Percentiles rank a stretch among this genome's conserved stretches.
phyloP scores from a whole-genome alignment of 2,797 vertebrate species.

The Apogon hyalosoma region DNA sequence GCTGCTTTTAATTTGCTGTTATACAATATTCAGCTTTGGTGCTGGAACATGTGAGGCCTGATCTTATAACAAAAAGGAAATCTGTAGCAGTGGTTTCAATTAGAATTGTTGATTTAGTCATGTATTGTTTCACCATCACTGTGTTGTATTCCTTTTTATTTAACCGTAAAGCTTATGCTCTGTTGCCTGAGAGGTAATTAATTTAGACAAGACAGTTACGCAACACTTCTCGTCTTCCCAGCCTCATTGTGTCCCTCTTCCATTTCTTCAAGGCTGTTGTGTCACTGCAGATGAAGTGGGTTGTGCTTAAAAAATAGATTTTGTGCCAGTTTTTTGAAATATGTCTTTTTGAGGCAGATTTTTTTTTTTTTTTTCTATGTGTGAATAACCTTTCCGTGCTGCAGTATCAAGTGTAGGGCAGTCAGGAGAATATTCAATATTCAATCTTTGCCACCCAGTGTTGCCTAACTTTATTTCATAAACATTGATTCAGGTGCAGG shows the following conservation, averaged over 20 bases:
- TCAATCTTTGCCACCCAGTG: conserved; percentile 13
- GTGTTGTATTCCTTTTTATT: neutral
- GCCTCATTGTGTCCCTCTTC: conserved; percentile 34
- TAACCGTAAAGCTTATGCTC: conserved; percentile 1
- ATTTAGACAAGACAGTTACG: conserved; percentile 39
- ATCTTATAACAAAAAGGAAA: neutral
- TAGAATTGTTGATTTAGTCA: neutral
- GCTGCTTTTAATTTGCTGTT: neutral
- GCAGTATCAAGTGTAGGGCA: neutral
- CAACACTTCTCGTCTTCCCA: conserved; percentile 45
- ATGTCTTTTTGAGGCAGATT: neutral
- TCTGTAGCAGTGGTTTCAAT: neutral
- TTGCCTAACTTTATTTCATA: conserved; percentile 34
- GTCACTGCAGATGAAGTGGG: conserved; percentile 29
- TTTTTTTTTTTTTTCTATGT: neutral
- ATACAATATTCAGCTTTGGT: neutral
- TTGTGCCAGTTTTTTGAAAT: conserved; percentile 8
- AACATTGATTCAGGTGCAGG: conserved; percentile 28
- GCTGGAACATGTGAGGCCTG: neutral
- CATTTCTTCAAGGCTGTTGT: conserved; percentile 23
- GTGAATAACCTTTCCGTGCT: conserved; percentile 6
- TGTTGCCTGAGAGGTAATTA: conserved; percentile 37
- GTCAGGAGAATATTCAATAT: conserved; percentile 29
- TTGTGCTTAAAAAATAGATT: conserved; percentile 3
- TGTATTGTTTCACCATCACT: neutral